Percentiles rank a stretch among this genome's conserved stretches.
phyloP scores from a whole-genome alignment of 1,140 invertebrate genomes.

The Latrodectus geometricus region DNA sequence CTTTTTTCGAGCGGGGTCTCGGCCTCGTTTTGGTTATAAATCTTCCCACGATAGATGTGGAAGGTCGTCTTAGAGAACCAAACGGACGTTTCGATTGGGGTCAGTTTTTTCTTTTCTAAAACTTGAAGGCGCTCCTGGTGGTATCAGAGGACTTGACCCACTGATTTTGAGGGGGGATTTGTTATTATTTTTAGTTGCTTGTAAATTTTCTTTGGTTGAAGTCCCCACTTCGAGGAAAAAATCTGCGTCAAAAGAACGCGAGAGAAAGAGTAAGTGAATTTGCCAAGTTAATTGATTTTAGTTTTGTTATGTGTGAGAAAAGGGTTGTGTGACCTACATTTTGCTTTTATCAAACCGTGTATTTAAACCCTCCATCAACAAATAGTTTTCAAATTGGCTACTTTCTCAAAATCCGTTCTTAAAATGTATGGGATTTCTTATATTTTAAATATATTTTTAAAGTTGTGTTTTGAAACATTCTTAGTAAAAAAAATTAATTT shows the following conservation, averaged over 20 bases:
- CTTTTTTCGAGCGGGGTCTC: slow-evolving; percentile 43
- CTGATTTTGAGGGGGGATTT: slow-evolving; percentile 27
- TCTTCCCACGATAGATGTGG: slow-evolving; percentile 53
- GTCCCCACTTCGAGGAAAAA: slow-evolving; percentile 3
- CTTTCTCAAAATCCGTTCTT: too few species aligned
- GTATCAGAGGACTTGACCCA: slow-evolving; percentile 51
- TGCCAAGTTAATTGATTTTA: slow-evolving; percentile 45
- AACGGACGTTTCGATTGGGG: slow-evolving; percentile 33
- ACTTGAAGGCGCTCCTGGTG: slow-evolving; percentile 16
- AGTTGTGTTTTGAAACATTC: too few species aligned
- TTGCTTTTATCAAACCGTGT: neutral
- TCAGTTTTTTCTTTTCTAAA: slow-evolving; percentile 37
- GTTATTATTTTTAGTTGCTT: slow-evolving; percentile 1
- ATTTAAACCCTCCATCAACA: too few species aligned
- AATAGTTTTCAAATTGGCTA: too few species aligned
- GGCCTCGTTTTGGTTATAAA: slow-evolving; percentile 60
- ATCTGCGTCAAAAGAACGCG: slow-evolving; percentile 24
- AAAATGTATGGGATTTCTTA: too few species aligned
- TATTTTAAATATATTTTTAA: too few species aligned
- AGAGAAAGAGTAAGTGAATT: slow-evolving; percentile 26
- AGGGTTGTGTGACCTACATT: slow-evolving; percentile 2
- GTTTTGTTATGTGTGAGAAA: slow-evolving; percentile 30
- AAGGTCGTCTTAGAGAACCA: slow-evolving; percentile 32
- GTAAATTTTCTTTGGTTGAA: slow-evolving; percentile 7
- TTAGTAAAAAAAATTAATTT: too few species aligned